Conservation (phyloP, 2,888 invertebrate genomes). For the Galeopsomyia nigrocyanea region DNA sequence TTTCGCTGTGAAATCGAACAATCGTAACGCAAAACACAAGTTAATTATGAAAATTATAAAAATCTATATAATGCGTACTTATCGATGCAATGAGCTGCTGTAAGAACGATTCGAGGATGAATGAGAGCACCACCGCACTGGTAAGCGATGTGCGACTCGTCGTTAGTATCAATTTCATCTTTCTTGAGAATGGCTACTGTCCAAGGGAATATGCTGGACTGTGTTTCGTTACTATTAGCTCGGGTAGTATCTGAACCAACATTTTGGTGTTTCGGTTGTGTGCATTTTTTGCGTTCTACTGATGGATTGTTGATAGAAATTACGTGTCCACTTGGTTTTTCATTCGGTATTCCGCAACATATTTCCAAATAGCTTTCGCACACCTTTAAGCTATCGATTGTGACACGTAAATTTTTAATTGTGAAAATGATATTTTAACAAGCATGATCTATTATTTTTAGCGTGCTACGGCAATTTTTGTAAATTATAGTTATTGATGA, state of each 20-base stretch:
- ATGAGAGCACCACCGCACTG: conserved; percentile 87
- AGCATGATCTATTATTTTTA: no score
- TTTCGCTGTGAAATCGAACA: conserved; percentile 51
- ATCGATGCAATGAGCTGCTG: conserved; percentile 84
- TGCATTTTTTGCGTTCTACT: conserved; percentile 73
- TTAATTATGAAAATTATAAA: background rate
- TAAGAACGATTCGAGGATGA: conserved; percentile 81
- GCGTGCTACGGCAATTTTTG: no score
- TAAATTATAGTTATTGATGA: no score
- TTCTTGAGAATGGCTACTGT: no score
- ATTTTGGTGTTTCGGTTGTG: conserved; percentile 79
- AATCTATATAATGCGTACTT: conserved; percentile 52
- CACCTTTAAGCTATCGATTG: no score
- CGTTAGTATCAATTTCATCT: no score
- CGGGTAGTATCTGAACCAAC: conserved; percentile 80
- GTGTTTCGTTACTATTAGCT: conserved; percentile 75
- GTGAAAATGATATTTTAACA: no score
- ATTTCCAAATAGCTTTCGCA: conserved; percentile 82
- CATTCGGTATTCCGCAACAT: conserved; percentile 75
- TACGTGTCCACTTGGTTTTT: conserved; percentile 50
- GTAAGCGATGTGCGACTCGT: no score
- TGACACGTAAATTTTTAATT: no score
- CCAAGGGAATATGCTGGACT: conserved; percentile 88
- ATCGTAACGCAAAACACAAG: background rate
- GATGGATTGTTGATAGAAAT: conserved; percentile 59